Conservation (phyloP, 2,113 vertebrate species). For the Campylomormyrus numenius region DNA sequence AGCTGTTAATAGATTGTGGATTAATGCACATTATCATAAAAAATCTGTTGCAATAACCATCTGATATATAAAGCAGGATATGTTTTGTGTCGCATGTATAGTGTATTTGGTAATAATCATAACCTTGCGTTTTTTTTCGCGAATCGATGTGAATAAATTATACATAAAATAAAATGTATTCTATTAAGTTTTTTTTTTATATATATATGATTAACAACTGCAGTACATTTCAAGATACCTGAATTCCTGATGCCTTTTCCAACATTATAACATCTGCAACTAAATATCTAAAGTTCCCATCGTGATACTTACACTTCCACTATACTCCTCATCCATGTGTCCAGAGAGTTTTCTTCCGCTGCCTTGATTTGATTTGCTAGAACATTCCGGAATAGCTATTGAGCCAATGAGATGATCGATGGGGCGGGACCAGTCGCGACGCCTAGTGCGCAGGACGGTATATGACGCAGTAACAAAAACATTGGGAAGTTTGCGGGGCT, state of each 20-base stretch:
- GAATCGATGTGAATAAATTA: background rate
- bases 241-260: background rate
- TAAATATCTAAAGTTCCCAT: background rate
- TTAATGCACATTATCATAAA: background rate
- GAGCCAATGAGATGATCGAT: background rate
- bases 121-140: background rate
- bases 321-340: background rate
- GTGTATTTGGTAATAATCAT: background rate
- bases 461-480: background rate
- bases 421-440: background rate
- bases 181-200: background rate
- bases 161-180: background rate
- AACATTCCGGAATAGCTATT: background rate
- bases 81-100: background rate
- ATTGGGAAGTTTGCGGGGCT: background rate
- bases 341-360: background rate
- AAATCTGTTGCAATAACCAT: background rate
- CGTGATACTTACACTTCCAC: background rate
- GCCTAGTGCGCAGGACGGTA: background rate
- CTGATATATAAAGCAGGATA: background rate
- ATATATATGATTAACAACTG: background rate
- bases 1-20: background rate
- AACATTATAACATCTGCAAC: background rate
- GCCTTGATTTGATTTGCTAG: background rate
- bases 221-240: background rate